phyloP scores from a whole-genome alignment of 1,140 invertebrate species.

The Marisa cornuarietis region DNA sequence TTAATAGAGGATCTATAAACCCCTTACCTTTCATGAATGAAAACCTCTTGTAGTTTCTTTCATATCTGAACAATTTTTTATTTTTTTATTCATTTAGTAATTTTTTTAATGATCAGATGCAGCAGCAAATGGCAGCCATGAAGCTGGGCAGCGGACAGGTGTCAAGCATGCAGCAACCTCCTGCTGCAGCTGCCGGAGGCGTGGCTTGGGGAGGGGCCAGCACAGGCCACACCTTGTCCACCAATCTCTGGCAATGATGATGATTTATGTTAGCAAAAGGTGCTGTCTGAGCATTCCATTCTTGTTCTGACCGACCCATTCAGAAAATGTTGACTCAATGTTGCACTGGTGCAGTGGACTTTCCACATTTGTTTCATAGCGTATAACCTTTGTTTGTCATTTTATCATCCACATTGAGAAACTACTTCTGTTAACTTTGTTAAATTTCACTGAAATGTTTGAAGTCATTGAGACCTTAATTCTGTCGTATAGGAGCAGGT shows the following conservation, averaged over 20 bases:
- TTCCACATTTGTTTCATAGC: neutral
- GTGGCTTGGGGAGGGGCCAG: slow-evolving; percentile 28
- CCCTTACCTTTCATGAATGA: too few species aligned
- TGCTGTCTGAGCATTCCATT: slow-evolving; percentile 1
- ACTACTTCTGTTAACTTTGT: too few species aligned
- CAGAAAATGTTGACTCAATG: neutral
- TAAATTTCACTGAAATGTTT: too few species aligned
- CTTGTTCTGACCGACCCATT: neutral
- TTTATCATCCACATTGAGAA: too few species aligned
- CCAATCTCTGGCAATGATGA: slow-evolving; percentile 51
- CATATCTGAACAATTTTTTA: neutral
- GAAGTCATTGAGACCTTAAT: too few species aligned
- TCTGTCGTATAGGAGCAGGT: too few species aligned
- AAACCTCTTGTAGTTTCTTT: neutral
- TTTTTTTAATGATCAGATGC: slow-evolving; percentile 64
- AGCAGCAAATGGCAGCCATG: slow-evolving; percentile 72
- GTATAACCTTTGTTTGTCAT: neutral
- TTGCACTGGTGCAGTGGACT: neutral
- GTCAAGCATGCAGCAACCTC: slow-evolving; percentile 30
- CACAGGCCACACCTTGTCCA: slow-evolving; percentile 46
- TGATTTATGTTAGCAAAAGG: neutral
- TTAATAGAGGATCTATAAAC: too few species aligned
- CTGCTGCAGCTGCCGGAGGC: slow-evolving; percentile 21
- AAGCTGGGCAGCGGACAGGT: slow-evolving; percentile 58
- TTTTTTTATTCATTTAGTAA: slow-evolving; percentile 4